Evolutionary conservation across 2,888 invertebrate genomes (phyloP).

Genomic region (Orgyia antiqua): DNA sequence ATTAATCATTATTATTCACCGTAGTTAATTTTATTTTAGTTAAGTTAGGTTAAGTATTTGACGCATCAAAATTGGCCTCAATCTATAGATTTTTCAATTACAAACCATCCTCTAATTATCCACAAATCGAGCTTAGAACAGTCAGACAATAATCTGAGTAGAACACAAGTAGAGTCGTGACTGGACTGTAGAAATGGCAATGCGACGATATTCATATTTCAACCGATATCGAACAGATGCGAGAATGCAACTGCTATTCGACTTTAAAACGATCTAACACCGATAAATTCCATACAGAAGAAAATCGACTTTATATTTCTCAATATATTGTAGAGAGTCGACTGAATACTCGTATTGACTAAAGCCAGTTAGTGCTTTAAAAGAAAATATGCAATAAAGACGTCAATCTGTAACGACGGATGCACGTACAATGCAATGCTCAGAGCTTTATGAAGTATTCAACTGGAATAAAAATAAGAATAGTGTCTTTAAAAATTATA

Average conservation of each 20-base stretch:
- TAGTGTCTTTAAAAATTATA: too few species aligned
- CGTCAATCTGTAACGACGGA: background rate
- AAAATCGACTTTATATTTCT: constrained; percentile 7
- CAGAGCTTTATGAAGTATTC: too few species aligned
- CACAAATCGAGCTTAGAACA: too few species aligned
- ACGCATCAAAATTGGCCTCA: too few species aligned
- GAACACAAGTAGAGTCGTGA: constrained; percentile 42
- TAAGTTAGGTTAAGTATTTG: too few species aligned
- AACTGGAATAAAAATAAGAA: too few species aligned
- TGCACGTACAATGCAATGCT: too few species aligned
- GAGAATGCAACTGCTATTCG: constrained; percentile 32
- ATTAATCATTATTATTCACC: too few species aligned
- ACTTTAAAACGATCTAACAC: constrained; percentile 19
- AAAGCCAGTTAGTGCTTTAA: constrained; percentile 26
- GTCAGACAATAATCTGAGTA: too few species aligned
- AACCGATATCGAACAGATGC: constrained; percentile 42
- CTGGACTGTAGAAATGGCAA: constrained; percentile 35
- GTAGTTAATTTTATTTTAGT: too few species aligned
- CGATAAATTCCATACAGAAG: constrained; percentile 10
- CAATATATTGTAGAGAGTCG: constrained; percentile 10
- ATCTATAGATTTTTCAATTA: too few species aligned
- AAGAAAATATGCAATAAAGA: background rate
- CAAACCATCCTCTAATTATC: too few species aligned
- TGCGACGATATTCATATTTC: constrained; percentile 56
- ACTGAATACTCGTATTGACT: constrained; percentile 10